Evolutionary conservation across 1,140 invertebrate species (phyloP).

Genomic region (Bursaphelenchus mucronatus): DNA sequence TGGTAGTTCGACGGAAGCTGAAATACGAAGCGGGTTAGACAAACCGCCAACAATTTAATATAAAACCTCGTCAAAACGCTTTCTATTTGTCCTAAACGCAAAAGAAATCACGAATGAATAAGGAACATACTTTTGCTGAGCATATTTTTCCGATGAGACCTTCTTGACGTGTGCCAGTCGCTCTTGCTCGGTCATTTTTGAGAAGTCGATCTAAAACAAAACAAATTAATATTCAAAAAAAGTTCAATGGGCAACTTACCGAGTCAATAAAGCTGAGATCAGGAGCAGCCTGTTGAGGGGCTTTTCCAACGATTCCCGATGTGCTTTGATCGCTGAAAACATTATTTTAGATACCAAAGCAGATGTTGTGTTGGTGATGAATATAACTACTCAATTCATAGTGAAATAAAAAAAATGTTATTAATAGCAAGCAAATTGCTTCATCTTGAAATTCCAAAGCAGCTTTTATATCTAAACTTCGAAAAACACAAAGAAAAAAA

Average conservation of each 20-base stretch:
- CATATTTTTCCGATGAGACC: constrained; percentile 90
- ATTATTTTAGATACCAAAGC: neutral
- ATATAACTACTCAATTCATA: too few species aligned
- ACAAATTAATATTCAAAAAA: constrained; percentile 3
- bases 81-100: neutral
- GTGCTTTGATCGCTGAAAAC: constrained; percentile 47
- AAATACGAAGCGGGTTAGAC: constrained; percentile 22
- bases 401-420: too few species aligned
- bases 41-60: too few species aligned
- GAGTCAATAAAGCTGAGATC: constrained; percentile 34
- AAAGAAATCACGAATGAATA: neutral
- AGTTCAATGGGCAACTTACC: constrained; percentile 28
- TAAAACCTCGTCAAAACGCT: too few species aligned
- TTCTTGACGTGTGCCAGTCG: constrained; percentile 94
- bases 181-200: constrained; percentile 86
- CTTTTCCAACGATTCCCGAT: constrained; percentile 39
- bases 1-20: constrained; percentile 33
- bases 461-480: neutral
- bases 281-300: neutral
- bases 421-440: too few species aligned
- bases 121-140: constrained; percentile 82
- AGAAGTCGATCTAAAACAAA: constrained; percentile 71
- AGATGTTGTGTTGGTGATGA: constrained; percentile 3
- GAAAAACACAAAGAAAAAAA: constrained; percentile 18
- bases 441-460: constrained; percentile 5